Base-by-base conservation (phyloP, 2,888 invertebrate species). In the Orthosia gracilis region DNA sequence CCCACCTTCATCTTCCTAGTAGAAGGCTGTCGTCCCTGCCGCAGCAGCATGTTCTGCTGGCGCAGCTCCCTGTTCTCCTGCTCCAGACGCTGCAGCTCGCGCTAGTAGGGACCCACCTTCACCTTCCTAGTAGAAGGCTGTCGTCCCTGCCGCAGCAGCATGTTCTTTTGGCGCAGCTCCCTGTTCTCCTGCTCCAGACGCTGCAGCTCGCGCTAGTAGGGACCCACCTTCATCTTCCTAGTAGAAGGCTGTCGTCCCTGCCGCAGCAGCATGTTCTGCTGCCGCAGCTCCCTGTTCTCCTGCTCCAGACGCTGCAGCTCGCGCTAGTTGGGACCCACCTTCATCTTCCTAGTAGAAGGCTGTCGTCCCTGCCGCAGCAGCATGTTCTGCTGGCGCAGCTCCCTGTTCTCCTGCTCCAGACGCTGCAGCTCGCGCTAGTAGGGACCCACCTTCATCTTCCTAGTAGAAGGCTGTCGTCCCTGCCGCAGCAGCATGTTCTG, bases 401-500 rank as follows among this genome's bases (percentile, higher is more conserved):
- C 99, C 84, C 99, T 98, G 94, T 99, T 99, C 95, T 99, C 99
- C 89, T 98, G 98, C 93, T 99, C 99, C 70, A 99, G 96, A 64
- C 98, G 97, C 92, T 99, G 99, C 68, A 99, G 94, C 96, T 99
- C 99, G 73, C 98, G 97, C 95, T 99, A 99, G 94, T 99, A 99
- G 87, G 99, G 98, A n/a, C n/a, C 40, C 9, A 97, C 97, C 95
- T 98, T 98, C 83, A 97, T 97, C 88, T 97, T 97, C 89, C 97
- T 97, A 21, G 97, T 94, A 3, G 97, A 95, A 0, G 97, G 97
- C 90, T 97, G 97, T 40, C 97, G 96, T 55, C 98, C 98, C 82
- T 98, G 98, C 78, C 97, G 97, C 59, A 98, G 94, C 82, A 99
- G 96, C 94, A 99, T 97, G 90, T 97, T 98, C 93, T 99, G 99